Conservation (phyloP, 2,113 vertebrate species). For the Chaetura pelagica region DNA sequence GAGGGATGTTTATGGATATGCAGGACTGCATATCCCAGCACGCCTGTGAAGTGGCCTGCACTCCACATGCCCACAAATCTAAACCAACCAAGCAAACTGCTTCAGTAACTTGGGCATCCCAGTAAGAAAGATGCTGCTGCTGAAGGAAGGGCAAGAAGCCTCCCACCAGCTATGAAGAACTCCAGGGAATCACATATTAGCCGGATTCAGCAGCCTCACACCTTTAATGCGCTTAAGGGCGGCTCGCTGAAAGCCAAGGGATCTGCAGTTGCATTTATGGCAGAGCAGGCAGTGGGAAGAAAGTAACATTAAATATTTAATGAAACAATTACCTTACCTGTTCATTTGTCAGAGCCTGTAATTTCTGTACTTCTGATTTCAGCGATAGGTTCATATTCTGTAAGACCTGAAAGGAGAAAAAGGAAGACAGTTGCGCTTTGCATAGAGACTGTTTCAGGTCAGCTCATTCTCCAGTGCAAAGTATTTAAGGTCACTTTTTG, state of each 20-base stretch:
- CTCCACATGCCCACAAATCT: not conserved
- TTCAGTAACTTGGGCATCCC: not conserved
- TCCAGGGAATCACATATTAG: not conserved
- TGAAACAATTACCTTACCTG: slow-evolving; percentile 79
- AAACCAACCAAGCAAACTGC: not conserved
- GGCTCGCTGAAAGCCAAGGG: not conserved
- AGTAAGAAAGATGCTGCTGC: not conserved
- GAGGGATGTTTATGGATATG: not conserved
- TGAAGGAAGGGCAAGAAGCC: not conserved
- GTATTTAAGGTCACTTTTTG: not conserved
- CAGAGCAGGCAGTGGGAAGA: not conserved
- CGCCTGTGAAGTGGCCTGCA: not conserved
- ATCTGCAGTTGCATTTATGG: not conserved
- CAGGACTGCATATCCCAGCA: not conserved
- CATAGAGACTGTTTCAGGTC: not conserved
- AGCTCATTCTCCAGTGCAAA: not conserved
- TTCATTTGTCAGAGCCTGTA: slow-evolving; percentile 89
- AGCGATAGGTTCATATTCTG: slow-evolving; percentile 90
- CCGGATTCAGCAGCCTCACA: not conserved
- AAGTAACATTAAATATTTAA: not conserved
- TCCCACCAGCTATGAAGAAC: not conserved
- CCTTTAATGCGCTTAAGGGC: not conserved
- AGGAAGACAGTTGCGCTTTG: not conserved
- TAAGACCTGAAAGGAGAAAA: slow-evolving; percentile 78
- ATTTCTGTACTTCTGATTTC: slow-evolving; percentile 89